These are phyloP conservation scores for Stenolophus ochropezus DNA, from an alignment of 2,888 invertebrate genomes.

Conservation along the genomic window DNA sequence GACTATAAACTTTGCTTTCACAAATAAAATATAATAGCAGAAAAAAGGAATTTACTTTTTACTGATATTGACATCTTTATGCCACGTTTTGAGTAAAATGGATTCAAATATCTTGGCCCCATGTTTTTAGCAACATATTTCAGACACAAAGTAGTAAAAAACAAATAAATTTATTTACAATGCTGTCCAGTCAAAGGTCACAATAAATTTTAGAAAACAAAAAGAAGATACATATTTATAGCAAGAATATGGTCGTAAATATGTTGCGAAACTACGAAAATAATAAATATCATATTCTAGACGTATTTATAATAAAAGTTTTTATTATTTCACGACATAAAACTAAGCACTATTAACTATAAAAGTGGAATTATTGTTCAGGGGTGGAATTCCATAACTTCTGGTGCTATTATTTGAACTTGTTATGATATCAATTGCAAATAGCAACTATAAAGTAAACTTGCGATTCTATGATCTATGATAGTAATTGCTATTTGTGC, in stretches of 20 bases:
- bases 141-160: background rate
- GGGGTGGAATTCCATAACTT: too few species aligned
- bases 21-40: constrained; percentile 30
- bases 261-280: background rate
- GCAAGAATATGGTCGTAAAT: background rate
- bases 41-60: constrained; percentile 10
- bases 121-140: background rate
- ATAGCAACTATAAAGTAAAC: too few species aligned
- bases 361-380: too few species aligned
- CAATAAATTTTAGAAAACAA: background rate
- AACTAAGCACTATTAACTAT: too few species aligned
- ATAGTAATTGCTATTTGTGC: too few species aligned
- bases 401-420: too few species aligned
- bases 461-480: too few species aligned
- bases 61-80: constrained; percentile 30
- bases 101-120: background rate
- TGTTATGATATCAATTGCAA: too few species aligned
- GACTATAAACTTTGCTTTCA: constrained; percentile 31
- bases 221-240: background rate
- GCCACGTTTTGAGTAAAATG: background rate
- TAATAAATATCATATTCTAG: too few species aligned
- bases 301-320: background rate
- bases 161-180: background rate
- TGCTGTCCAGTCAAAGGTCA: background rate
- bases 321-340: too few species aligned